A percentile compares a stretch with the other conserved stretches of the same genome.
Conservation (phyloP, 1,140 invertebrate species). For the Choristoneura fumiferana region DNA sequence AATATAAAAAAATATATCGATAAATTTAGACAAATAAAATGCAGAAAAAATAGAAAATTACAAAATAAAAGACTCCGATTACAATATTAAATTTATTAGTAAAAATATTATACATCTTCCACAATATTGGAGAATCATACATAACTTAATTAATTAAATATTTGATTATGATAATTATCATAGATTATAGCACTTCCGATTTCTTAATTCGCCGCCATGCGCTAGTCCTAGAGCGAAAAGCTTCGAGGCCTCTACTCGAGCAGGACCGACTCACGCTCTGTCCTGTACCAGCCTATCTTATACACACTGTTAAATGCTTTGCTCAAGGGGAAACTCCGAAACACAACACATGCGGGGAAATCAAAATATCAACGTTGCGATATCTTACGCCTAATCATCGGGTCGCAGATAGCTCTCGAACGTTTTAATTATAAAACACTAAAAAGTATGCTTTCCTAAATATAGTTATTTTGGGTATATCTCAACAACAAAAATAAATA, state of each 20-base stretch:
- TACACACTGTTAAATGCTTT: slow-evolving; percentile 57
- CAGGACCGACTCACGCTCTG: background rate
- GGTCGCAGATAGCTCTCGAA: slow-evolving; percentile 23
- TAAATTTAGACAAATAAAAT: slow-evolving; percentile 7
- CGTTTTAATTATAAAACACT: slow-evolving; percentile 43
- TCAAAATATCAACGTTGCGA: background rate
- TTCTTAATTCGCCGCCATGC: slow-evolving; percentile 59
- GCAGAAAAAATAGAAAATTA: slow-evolving; percentile 13
- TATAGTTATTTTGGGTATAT: slow-evolving; percentile 73
- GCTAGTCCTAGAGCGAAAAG: slow-evolving; percentile 65
- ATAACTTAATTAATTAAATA: slow-evolving; percentile 80
- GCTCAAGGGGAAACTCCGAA: slow-evolving; percentile 33
- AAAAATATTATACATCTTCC: slow-evolving; percentile 80
- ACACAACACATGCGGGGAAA: slow-evolving; percentile 10
- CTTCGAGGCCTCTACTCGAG: slow-evolving; percentile 20
- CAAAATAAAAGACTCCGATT: slow-evolving; percentile 45
- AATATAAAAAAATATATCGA: no score
- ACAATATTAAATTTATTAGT: slow-evolving; percentile 80
- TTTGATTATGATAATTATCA: slow-evolving; percentile 78
- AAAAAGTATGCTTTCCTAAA: slow-evolving; percentile 55
- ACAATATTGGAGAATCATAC: slow-evolving; percentile 79
- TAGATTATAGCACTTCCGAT: slow-evolving; percentile 74
- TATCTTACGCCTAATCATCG: background rate
- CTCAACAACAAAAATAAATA: slow-evolving; percentile 78
- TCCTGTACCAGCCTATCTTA: slow-evolving; percentile 22